Base-by-base conservation (phyloP, 2,888 invertebrate species). In the Xylota sylvarum region DNA sequence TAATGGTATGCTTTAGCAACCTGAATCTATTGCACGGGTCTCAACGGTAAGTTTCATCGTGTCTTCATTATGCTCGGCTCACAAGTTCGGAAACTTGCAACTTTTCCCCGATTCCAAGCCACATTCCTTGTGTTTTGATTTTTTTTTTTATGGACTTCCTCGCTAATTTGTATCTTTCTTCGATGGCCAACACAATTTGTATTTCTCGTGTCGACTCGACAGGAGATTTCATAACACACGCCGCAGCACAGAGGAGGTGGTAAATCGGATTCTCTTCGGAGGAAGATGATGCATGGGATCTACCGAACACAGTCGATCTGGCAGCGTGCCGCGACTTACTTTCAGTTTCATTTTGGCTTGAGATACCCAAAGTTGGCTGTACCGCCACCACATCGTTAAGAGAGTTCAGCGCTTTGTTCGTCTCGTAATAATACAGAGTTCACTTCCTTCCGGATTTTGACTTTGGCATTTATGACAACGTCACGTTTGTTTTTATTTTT, bases 371-470 rank as follows among this genome's bases (percentile, higher is more conserved):
- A 73, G 62, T 32, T 58, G 27, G 27, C 27, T 7, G 35, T 43
- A 56, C 32, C 40, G 43, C 48, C 12, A 17, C 12, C 73, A 73
- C 14, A 52, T 27, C 17, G 7, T 43, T 17, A 80, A 52, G 48
- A 48, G 43, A 35, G 55, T 62, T 73, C 73, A 73, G 60, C 69
- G 56, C 52, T 65, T 62, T 65, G 56, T 65, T 50, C 43, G 27
- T 23, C 32, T 30, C 70, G 70, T 70, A 70, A 70, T 52, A 58
- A 40, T 58, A 64, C 73, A 10, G 46, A 74, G 56, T 70, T 70
- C 55, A 77, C 65, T 85, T 85, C 80, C 85, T 85, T 85, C 85
- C 85, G 85, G 76, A 77, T 67, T 77, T 72, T 43, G 76, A 52
- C 70, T 77, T 80, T 69, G 76, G 76, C 76, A 72, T 23, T 80